Percentiles rank a stretch among this genome's conserved stretches.
Conservation (phyloP, 2,113 vertebrate species). For the Poeciliopsis retropinna region DNA sequence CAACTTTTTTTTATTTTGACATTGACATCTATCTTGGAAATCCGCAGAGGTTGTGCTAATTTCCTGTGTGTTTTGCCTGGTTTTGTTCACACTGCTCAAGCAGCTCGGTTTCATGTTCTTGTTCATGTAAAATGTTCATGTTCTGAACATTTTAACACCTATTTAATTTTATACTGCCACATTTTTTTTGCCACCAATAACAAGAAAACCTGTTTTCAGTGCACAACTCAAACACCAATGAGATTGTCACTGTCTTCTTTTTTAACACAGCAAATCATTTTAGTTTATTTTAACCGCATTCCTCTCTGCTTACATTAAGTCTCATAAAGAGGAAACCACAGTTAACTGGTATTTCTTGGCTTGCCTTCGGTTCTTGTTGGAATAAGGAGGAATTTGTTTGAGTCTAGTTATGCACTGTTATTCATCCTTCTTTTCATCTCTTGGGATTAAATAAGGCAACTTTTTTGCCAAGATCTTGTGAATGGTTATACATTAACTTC, state of each 20-base stretch:
- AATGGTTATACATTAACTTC: slow-evolving; percentile 41
- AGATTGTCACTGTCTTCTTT: neutral
- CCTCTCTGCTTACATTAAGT: slow-evolving; percentile 40
- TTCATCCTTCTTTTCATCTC: slow-evolving; percentile 42
- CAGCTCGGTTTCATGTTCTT: neutral
- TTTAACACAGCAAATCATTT: slow-evolving; percentile 7
- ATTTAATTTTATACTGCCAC: no score
- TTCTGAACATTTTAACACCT: neutral
- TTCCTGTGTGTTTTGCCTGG: slow-evolving; percentile 47
- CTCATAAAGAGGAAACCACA: slow-evolving; percentile 44
- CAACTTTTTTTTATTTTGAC: slow-evolving; percentile 7
- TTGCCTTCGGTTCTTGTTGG: slow-evolving; percentile 27
- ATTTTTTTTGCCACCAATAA: neutral
- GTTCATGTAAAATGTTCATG: no score
- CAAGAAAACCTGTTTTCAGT: neutral
- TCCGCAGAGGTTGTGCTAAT: slow-evolving; percentile 42
- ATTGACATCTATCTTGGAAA: slow-evolving; percentile 40
- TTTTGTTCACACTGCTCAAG: neutral
- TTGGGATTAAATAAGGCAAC: slow-evolving; percentile 19
- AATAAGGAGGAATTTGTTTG: slow-evolving; percentile 58
- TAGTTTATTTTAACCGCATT: slow-evolving; percentile 35
- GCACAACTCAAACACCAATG: neutral
- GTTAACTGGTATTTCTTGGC: slow-evolving; percentile 58
- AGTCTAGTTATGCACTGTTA: slow-evolving; percentile 38
- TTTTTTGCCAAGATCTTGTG: slow-evolving; percentile 43